These are phyloP conservation scores for Danionella cerebrum DNA, from an alignment of 2,113 vertebrate genomes.

Conservation along the genomic window DNA sequence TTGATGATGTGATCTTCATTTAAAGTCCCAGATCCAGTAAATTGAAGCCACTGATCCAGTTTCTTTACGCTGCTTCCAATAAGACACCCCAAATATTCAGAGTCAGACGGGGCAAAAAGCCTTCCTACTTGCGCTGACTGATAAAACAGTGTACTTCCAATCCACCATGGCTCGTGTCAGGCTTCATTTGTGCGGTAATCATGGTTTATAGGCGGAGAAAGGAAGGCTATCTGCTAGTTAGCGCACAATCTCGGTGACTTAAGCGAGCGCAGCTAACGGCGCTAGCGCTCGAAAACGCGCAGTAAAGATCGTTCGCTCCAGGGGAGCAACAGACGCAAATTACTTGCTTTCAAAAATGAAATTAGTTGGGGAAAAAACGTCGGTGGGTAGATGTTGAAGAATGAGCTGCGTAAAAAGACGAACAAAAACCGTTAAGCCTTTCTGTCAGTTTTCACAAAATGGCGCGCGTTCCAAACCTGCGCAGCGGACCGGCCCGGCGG, in stretches of 20 bases:
- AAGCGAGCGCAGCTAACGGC: constrained; percentile 14
- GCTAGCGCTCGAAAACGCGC: constrained; percentile 58
- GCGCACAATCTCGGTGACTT: constrained; percentile 51
- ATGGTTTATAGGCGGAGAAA: constrained; percentile 2
- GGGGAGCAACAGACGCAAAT: constrained; percentile 30
- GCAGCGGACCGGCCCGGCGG: constrained; percentile 84
- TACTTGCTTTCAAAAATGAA: constrained; percentile 6
- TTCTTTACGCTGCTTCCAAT: constrained; percentile 43
- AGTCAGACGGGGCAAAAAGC: constrained; percentile 40
- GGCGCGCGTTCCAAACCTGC: constrained; percentile 95
- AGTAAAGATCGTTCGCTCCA: constrained; percentile 44
- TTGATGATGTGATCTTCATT: constrained; percentile 75
- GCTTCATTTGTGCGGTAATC: neutral
- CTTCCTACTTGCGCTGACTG: constrained; percentile 38
- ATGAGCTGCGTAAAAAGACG: constrained; percentile 45
- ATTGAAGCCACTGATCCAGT: constrained; percentile 70
- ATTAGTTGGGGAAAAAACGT: constrained; percentile 11
- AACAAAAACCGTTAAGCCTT: constrained; percentile 62
- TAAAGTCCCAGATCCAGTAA: constrained; percentile 72
- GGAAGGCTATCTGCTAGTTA: constrained; percentile 44
- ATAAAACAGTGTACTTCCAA: constrained; percentile 1
- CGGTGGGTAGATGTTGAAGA: constrained; percentile 38
- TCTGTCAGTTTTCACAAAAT: constrained; percentile 93
- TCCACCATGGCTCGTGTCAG: neutral
- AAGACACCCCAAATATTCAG: constrained; percentile 24